These are phyloP conservation scores for Oxygymnocypris stewartii DNA, from an alignment of 2,113 vertebrate genomes.

Conservation along the genomic window DNA sequence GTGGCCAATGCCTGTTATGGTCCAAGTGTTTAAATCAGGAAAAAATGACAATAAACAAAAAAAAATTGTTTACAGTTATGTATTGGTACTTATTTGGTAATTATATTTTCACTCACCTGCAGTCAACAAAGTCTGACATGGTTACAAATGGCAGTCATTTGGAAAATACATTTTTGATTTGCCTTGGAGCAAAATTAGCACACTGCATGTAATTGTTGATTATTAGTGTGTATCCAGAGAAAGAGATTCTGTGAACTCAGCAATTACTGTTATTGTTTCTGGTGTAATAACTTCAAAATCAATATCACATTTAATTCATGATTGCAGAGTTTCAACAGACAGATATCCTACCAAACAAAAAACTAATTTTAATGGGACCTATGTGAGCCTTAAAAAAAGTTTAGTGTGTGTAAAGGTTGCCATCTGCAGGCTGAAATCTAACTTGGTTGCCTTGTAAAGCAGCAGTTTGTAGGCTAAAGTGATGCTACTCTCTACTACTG, in stretches of 20 bases:
- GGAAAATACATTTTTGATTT: neutral
- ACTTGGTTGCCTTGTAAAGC: neutral
- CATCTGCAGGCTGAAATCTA: slow-evolving; percentile 24
- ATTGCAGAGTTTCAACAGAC: neutral
- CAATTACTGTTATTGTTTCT: neutral
- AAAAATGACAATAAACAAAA: slow-evolving; percentile 46
- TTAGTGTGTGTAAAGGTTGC: slow-evolving; percentile 12
- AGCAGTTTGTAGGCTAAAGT: neutral
- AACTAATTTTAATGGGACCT: neutral
- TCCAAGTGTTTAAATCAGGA: slow-evolving; percentile 55
- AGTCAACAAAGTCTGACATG: neutral
- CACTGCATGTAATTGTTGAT: neutral
- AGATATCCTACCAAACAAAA: neutral
- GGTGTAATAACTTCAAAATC: neutral
- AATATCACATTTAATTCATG: neutral
- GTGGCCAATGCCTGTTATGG: slow-evolving; percentile 55
- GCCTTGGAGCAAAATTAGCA: neutral
- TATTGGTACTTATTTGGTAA: slow-evolving; percentile 4
- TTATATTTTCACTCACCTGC: neutral
- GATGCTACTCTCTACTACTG: neutral
- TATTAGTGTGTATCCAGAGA: neutral
- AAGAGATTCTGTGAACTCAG: neutral
- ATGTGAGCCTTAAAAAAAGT: neutral
- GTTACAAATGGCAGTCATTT: neutral
- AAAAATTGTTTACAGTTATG: slow-evolving; percentile 33